Evolutionary conservation across 2,797 vertebrate species (phyloP), one percentile per base, ranked within the genome.

Genomic region (Nannoperca obscura): DNA sequence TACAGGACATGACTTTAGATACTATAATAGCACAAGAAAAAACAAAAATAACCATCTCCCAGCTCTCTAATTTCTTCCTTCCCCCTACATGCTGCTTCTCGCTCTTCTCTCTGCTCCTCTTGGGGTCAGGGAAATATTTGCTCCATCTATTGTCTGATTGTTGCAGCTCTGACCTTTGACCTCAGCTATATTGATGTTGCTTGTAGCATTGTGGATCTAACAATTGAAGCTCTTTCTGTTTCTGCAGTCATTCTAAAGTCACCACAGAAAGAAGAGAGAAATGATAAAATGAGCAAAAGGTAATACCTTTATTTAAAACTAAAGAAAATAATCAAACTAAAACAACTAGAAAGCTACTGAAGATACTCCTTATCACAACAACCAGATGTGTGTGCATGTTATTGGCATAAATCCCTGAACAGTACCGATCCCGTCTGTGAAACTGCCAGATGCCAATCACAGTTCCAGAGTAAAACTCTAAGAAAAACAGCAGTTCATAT

Each of bases 91-190:
- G 61, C 73, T 57, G 32, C 52, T 36, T 8, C 50, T 70, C 2
- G 54, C 66, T 55, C 30, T 60, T 40, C 73, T 74, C 61, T 38
- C 60, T 53, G 73, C 75, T 77, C 32, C 0, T 80, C 44, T 80
- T 30, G 1, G 64, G 78, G 85, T 86, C 87, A 66, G 59, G 78
- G 86, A 84, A 84, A 81, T 82, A 86, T 90, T 88, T 92, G 82
- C 82, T 90, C 75, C 82, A 74, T 88, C 89, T 83, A 89, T 91
- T 91, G 87, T 90, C 84, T 82, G 74, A 81, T 80, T 83, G 83
- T 76, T 83, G 86, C 82, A 77, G 84, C 77, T 63, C 82, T 81
- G 90, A 93, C 88, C 82, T 92, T 76, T 89, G 85, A 92, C 91
- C 89, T 73, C 68, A 30, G 76, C 76, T 88, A 84, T 86, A 84